phyloP scores from a whole-genome alignment of 1,140 invertebrate genomes.

The Armadillidium nasatum region DNA sequence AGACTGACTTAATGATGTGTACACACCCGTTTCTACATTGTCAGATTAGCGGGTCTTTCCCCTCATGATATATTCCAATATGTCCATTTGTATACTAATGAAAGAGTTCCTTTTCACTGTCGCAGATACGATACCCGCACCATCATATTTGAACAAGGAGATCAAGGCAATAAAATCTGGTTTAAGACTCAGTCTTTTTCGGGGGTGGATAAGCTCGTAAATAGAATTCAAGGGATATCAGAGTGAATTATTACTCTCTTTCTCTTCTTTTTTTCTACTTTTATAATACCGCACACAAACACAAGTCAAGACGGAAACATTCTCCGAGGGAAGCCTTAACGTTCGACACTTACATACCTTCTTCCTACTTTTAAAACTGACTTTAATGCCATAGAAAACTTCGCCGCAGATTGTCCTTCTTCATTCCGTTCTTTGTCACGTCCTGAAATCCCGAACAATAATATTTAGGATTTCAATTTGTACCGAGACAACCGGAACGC shows the following conservation, averaged over 20 bases:
- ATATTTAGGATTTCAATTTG: slow-evolving; percentile 1
- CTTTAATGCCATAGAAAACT: background rate
- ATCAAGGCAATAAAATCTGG: slow-evolving; percentile 7
- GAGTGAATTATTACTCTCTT: slow-evolving; percentile 10
- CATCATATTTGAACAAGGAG: background rate
- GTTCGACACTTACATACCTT: background rate
- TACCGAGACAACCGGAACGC: background rate
- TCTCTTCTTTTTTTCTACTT: background rate
- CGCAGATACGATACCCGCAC: background rate
- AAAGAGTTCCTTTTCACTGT: background rate
- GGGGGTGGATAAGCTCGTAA: slow-evolving; percentile 3
- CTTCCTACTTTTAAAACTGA: background rate
- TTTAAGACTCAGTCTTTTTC: background rate
- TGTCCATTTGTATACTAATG: slow-evolving; percentile 8
- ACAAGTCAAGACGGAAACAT: background rate
- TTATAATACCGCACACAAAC: too few relatives aligned
- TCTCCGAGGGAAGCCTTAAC: background rate
- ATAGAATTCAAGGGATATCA: background rate
- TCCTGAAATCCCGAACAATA: background rate
- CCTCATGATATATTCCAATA: slow-evolving; percentile 4
- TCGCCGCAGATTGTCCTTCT: background rate
- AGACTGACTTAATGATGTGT: background rate
- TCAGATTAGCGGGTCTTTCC: background rate
- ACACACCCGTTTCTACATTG: slow-evolving; percentile 9
- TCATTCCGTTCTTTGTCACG: slow-evolving; percentile 1